Base-by-base conservation (phyloP, 2,888 invertebrate species). In the Monoplex corrugatus region DNA sequence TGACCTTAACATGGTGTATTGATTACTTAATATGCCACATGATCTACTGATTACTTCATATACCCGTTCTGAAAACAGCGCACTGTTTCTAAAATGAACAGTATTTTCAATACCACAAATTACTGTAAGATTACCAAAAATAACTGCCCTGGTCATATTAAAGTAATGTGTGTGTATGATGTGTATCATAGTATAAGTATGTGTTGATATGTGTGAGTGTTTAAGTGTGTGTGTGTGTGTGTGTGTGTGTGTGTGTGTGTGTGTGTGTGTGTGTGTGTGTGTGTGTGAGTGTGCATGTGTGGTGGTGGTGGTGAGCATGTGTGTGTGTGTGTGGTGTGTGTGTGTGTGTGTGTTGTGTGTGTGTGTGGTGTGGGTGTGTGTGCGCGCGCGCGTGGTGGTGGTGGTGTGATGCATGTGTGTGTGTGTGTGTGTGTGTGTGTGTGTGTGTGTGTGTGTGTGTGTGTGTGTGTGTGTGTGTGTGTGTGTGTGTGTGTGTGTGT, bases 171-270 rank as follows among this genome's bases (percentile, higher is more conserved):
- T 23, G 63, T 63, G 28, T 63, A n/a, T 63, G 28, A 50, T 50
- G 16, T 50, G 16, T 50, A 50, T 50, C 8, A 32, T 28, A 32
- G 68, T 68, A 32, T 68, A 32, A 32, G 68, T 68, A 32, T 68
- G 68, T 68, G n/a, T 68, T 1, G 1, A 2, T 38, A 38, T 40
- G 75, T 75, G 75, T 75, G 75, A 38, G 75, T 57, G 57, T 57
- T 28, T 1, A 1, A 23, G 57, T 57, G 57, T 57, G 57, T 5
- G 57, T 5, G 57, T 5, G 2, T 5, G 57, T 57, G 57, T 10
- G 57, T 57, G 57, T n/a, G 68, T 68, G 8, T n/a, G 68, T 68
- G 68, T n/a, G 68, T 68, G 68, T 68, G 68, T 68, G 68, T 68
- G 68, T 68, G 68, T 63, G 10, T 8, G 10, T 68, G 68, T 68